Evolutionary conservation across 2,113 vertebrate genomes (phyloP).

Genomic region (Neodontobutis hainanensis): DNA sequence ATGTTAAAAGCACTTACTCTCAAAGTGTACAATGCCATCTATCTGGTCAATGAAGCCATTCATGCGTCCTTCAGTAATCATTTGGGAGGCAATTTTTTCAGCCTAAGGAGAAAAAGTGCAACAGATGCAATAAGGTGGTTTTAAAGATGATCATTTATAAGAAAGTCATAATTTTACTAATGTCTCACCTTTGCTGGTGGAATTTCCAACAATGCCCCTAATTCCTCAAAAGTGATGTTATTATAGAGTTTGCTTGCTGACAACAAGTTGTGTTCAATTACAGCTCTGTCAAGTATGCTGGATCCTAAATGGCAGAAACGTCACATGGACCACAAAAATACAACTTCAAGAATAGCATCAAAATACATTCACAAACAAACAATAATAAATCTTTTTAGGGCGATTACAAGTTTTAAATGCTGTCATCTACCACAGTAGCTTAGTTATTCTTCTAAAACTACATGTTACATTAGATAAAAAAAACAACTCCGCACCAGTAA

Average conservation of each 20-base stretch:
- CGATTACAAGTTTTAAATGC: no score
- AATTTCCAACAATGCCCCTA: conserved; percentile 96
- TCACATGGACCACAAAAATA: neutral
- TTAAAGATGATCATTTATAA: neutral
- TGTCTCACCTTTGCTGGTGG: conserved; percentile 93
- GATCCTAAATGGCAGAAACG: conserved; percentile 81
- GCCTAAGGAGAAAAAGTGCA: conserved; percentile 77
- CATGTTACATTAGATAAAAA: no score
- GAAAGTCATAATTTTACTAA: neutral
- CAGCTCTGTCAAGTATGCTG: conserved; percentile 97
- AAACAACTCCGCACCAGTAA: no score
- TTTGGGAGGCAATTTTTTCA: conserved; percentile 98
- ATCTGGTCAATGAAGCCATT: conserved; percentile 99
- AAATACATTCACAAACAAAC: neutral
- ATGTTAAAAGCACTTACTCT: conserved; percentile 84
- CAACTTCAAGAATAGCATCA: neutral
- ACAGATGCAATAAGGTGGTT: no score
- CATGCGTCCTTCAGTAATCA: conserved; percentile 99
- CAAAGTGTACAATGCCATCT: conserved; percentile 98
- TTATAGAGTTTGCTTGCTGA: conserved; percentile 99
- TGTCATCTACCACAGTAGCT: no score
- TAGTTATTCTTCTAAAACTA: no score
- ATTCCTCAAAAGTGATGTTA: conserved; percentile 98
- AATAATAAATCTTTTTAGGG: no score
- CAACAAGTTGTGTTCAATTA: conserved; percentile 97